Conservation (phyloP, 2,888 invertebrate species). For the Allacma fusca region DNA sequence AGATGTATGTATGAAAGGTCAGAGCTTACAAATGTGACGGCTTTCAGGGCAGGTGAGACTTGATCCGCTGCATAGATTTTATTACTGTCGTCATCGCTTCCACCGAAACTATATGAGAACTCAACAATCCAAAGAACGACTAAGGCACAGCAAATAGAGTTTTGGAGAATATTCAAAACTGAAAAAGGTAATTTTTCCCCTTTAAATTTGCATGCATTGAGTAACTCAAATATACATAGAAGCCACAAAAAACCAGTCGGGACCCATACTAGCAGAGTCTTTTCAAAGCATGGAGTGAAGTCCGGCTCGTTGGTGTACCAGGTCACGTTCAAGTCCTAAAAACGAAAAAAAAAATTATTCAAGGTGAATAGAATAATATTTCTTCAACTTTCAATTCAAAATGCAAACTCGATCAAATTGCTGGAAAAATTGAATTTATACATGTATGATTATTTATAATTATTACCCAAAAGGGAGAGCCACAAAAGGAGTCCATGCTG, state of each 20-base stretch:
- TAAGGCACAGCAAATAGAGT: neutral
- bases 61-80: neutral
- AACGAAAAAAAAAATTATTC: conserved; percentile 46
- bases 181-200: neutral
- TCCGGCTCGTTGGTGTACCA: conserved; percentile 85
- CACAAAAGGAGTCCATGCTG: conserved; percentile 52
- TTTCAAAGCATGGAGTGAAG: conserved; percentile 90
- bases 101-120: neutral
- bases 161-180: neutral
- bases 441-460: neutral
- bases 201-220: conserved; percentile 61
- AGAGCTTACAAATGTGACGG: neutral
- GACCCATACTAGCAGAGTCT: conserved; percentile 86
- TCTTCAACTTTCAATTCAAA: no score
- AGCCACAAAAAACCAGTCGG: conserved; percentile 87
- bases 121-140: neutral
- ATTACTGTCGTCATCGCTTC: neutral
- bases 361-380: neutral
- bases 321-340: conserved; percentile 76
- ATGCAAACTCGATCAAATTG: no score
- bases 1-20: neutral
- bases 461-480: conserved; percentile 51
- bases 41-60: neutral
- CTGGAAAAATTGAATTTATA: neutral
- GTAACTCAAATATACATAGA: conserved; percentile 77